Conservation (phyloP, 2,797 vertebrate species). For the Ctenopoma kingsleyae region DNA sequence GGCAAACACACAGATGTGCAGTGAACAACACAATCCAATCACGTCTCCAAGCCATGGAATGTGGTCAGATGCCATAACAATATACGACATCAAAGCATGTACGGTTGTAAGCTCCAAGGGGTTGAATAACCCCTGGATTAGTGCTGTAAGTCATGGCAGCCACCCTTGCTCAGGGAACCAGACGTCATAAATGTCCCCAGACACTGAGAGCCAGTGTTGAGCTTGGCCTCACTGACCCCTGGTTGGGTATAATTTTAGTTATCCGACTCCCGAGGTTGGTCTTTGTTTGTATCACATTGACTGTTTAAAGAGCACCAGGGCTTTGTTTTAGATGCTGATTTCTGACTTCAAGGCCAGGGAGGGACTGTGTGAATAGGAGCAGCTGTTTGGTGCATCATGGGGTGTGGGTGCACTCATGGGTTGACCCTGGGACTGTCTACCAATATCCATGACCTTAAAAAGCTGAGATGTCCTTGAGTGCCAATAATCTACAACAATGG, state of each 20-base stretch:
- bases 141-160: slow-evolving; percentile 71
- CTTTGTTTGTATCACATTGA: slow-evolving; percentile 62
- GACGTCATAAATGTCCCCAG: slow-evolving; percentile 80
- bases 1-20: slow-evolving; percentile 76
- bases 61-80: slow-evolving; percentile 75
- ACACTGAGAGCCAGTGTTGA: slow-evolving; percentile 60
- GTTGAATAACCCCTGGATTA: slow-evolving; percentile 79
- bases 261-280: slow-evolving; percentile 53
- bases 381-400: slow-evolving; percentile 57
- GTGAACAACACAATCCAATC: slow-evolving; percentile 73
- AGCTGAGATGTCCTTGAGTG: slow-evolving; percentile 53
- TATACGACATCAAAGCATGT: slow-evolving; percentile 78
- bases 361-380: slow-evolving; percentile 58
- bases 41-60: slow-evolving; percentile 62
- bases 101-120: slow-evolving; percentile 65
- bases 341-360: slow-evolving; percentile 45
- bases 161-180: slow-evolving; percentile 65
- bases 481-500: slow-evolving; percentile 36
- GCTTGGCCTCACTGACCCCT: slow-evolving; percentile 68
- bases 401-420: slow-evolving; percentile 9
- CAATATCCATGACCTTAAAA: slow-evolving; percentile 45
- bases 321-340: slow-evolving; percentile 73
- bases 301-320: slow-evolving; percentile 48
- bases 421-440: slow-evolving; percentile 25
- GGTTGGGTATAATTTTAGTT: slow-evolving; percentile 47